A percentile compares a stretch with the other conserved stretches of the same genome.
These are phyloP conservation scores for Calameuta pallipes DNA, from an alignment of 2,888 invertebrate species.

Conservation along the genomic window DNA sequence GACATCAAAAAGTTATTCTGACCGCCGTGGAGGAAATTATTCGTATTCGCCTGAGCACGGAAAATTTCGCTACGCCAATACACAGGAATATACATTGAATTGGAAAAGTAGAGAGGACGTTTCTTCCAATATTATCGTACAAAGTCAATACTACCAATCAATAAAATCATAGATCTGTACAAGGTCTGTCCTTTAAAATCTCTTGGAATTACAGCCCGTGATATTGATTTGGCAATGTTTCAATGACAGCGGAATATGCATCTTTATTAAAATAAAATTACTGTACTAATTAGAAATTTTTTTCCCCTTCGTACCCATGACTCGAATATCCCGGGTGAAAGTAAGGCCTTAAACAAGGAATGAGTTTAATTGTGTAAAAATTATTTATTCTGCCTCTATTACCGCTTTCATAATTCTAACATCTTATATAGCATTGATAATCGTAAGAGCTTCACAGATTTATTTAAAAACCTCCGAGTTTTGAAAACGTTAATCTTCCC, in stretches of 20 bases:
- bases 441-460: too few relatives aligned
- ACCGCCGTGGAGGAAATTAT: background rate
- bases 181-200: too few relatives aligned
- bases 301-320: background rate
- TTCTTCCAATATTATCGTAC: background rate
- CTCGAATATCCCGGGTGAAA: background rate
- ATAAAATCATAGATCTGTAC: too few relatives aligned
- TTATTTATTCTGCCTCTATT: background rate
- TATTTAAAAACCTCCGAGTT: background rate
- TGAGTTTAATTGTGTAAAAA: background rate
- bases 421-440: too few relatives aligned
- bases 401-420: background rate
- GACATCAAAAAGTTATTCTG: background rate
- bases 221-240: background rate
- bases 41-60: background rate
- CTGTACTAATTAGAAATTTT: background rate
- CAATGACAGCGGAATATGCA: background rate
- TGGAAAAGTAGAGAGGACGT: background rate
- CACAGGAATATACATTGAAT: background rate
- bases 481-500: background rate
- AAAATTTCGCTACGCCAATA: background rate
- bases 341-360: background rate
- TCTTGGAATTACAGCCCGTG: too few relatives aligned
- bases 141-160: background rate
- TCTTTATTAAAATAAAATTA: background rate